Percentiles rank a stretch among this genome's conserved stretches.
Evolutionary conservation across 1,140 invertebrate genomes (phyloP).

Genomic region (Bacillus rossius): DNA sequence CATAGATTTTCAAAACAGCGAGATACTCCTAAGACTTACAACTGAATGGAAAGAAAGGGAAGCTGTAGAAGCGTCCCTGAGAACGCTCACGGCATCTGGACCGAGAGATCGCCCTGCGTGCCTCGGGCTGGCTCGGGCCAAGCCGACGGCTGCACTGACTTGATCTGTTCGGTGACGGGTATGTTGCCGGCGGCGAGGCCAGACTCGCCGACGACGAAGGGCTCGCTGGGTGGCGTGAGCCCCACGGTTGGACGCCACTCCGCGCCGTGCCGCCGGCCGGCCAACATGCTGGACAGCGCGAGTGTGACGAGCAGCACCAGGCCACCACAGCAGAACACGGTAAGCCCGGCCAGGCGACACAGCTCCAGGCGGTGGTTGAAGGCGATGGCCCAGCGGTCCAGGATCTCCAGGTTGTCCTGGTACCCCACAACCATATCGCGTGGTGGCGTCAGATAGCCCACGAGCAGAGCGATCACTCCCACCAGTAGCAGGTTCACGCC

Average conservation of each 20-base stretch:
- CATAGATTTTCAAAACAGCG: too few relatives aligned
- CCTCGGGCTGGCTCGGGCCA: neutral
- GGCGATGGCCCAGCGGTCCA: conserved; percentile 42
- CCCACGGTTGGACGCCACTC: neutral
- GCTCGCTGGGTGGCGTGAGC: neutral
- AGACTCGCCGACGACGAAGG: neutral
- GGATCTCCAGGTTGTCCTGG: conserved; percentile 41
- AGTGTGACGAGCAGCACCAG: conserved; percentile 43
- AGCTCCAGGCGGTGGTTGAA: conserved; percentile 49
- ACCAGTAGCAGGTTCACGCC: conserved; percentile 44
- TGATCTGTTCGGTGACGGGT: conserved; percentile 10
- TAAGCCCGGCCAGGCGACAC: conserved; percentile 47
- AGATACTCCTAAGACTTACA: too few relatives aligned
- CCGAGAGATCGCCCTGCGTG: neutral
- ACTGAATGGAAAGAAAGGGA: too few relatives aligned
- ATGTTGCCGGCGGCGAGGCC: neutral
- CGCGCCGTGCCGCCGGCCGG: neutral
- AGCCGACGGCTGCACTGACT: conserved; percentile 9
- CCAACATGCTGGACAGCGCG: conserved; percentile 41
- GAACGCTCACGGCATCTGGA: neutral
- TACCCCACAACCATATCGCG: conserved; percentile 41
- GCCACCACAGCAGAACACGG: conserved; percentile 48
- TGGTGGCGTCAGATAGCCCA: conserved; percentile 47
- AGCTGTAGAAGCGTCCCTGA: too few relatives aligned
- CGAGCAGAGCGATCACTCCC: conserved; percentile 44